A percentile compares a stretch with the other conserved stretches of the same genome.
These are phyloP conservation scores for Netelia inedita DNA, from an alignment of 2,888 invertebrate species.

Conservation along the genomic window DNA sequence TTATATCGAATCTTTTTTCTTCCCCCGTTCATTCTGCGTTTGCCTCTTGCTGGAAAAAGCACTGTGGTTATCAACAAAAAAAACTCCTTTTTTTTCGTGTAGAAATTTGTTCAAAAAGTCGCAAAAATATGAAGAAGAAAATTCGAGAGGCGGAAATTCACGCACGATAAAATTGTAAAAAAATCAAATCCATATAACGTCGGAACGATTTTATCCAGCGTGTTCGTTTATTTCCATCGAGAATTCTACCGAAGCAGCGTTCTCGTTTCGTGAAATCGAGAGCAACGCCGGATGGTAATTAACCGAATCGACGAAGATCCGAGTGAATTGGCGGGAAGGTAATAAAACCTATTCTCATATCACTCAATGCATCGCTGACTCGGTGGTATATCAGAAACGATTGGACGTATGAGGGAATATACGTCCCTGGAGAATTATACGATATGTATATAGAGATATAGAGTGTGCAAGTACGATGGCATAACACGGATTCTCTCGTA, in stretches of 20 bases:
- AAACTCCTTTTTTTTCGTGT: too few species aligned
- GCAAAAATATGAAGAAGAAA: too few species aligned
- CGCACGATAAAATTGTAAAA: too few species aligned
- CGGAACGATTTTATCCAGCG: not conserved
- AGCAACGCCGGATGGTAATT: not conserved
- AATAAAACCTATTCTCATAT: not conserved
- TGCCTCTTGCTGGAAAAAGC: not conserved
- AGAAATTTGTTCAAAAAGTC: too few species aligned
- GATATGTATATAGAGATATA: too few species aligned
- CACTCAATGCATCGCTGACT: not conserved
- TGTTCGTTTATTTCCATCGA: constrained; percentile 18
- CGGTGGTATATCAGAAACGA: not conserved
- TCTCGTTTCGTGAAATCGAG: not conserved
- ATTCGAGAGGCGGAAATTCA: too few species aligned
- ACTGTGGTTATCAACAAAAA: too few species aligned
- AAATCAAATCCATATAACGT: too few species aligned
- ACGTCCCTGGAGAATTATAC: not conserved
- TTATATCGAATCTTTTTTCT: constrained; percentile 37
- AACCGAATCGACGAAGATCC: not conserved
- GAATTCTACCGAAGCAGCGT: constrained; percentile 31
- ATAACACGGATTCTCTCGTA: too few species aligned
- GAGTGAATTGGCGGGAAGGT: not conserved
- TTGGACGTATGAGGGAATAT: not conserved
- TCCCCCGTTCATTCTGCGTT: constrained; percentile 8
- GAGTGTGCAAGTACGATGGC: too few species aligned